Percentiles rank a stretch among this genome's conserved stretches.
Evolutionary conservation across 2,888 invertebrate species (phyloP).

Genomic region (Rutpela maculata): DNA sequence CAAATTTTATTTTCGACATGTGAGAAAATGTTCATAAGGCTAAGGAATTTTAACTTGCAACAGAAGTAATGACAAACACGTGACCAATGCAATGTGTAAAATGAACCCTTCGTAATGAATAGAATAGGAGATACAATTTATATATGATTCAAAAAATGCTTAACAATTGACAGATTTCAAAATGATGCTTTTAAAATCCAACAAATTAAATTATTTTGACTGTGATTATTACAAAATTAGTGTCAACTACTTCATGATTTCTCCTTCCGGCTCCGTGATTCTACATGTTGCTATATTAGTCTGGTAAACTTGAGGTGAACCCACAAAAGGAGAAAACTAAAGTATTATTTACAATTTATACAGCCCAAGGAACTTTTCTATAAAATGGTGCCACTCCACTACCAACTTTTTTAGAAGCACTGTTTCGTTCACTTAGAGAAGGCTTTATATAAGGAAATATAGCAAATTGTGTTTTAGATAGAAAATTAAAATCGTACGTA

Average conservation of each 20-base stretch:
- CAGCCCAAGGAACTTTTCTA: constrained; percentile 64
- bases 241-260: neutral
- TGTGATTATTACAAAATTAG: neutral
- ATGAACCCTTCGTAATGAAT: too few relatives aligned
- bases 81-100: too few relatives aligned
- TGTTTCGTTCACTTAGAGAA: constrained; percentile 68
- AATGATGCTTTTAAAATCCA: neutral
- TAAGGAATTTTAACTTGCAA: too few relatives aligned
- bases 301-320: neutral
- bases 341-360: constrained; percentile 63
- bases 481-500: constrained; percentile 58
- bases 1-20: too few relatives aligned
- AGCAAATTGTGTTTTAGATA: constrained; percentile 70
- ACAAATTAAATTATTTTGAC: neutral
- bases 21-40: too few relatives aligned
- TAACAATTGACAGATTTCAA: neutral
- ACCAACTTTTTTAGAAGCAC: constrained; percentile 68
- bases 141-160: too few relatives aligned
- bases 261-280: neutral
- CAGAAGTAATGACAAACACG: too few relatives aligned
- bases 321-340: neutral
- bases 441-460: constrained; percentile 68
- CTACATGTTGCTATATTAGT: neutral
- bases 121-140: too few relatives aligned
- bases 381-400: constrained; percentile 69